These are phyloP conservation scores for Caloenas nicobarica DNA, from an alignment of 2,113 vertebrate species.

Conservation along the genomic window DNA sequence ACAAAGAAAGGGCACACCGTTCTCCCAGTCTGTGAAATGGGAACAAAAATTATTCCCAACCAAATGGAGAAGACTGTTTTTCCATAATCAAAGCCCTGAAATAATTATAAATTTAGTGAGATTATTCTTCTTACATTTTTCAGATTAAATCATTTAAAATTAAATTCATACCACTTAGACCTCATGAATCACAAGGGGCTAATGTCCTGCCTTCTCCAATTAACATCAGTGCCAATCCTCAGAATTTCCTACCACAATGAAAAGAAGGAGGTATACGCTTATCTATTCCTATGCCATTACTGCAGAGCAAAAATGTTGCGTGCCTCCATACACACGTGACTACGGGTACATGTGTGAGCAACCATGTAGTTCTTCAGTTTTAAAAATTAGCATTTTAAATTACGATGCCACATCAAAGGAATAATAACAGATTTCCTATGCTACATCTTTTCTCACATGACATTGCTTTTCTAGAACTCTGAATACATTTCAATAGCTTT, in stretches of 20 bases:
- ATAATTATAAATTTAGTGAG: neutral
- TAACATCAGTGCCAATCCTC: neutral
- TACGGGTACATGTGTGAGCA: neutral
- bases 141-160: neutral
- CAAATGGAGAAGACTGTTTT: neutral
- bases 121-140: neutral
- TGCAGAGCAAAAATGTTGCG: accelerated
- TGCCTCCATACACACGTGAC: neutral
- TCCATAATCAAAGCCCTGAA: neutral
- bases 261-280: neutral
- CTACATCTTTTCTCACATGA: slow-evolving; percentile 17
- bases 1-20: accelerated
- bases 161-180: neutral
- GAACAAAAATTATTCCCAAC: neutral
- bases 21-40: neutral
- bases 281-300: neutral
- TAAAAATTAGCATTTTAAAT: neutral
- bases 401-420: neutral
- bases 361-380: neutral
- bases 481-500: neutral
- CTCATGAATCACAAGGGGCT: neutral
- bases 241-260: neutral
- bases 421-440: neutral
- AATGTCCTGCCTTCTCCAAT: neutral
- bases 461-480: neutral